These are phyloP conservation scores for Alosa alosa DNA, from an alignment of 2,113 vertebrate species.

Conservation along the genomic window DNA sequence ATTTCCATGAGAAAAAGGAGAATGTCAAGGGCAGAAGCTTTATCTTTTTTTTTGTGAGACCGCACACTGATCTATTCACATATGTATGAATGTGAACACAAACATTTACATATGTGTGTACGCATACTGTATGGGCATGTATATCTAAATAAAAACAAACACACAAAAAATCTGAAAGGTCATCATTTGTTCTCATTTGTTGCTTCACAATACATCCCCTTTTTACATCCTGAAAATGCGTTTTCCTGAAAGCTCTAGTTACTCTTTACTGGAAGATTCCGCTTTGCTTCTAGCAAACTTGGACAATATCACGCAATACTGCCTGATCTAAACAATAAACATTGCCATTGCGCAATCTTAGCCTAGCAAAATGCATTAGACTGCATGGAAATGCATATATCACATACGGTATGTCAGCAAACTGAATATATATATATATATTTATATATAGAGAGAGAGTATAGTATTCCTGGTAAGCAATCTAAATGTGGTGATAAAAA, in stretches of 20 bases:
- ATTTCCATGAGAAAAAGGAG: neutral
- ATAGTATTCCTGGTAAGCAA: neutral
- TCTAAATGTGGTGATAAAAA: neutral
- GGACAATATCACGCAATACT: neutral
- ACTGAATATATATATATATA: neutral
- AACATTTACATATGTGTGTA: neutral
- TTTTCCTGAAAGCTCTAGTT: neutral
- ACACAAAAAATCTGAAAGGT: neutral
- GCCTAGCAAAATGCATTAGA: neutral
- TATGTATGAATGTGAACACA: neutral
- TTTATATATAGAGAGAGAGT: no score
- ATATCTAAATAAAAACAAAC: no score
- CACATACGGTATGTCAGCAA: neutral
- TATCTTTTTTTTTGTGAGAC: neutral
- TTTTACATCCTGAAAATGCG: slow-evolving; percentile 6
- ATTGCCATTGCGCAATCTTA: neutral
- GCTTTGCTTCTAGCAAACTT: slow-evolving; percentile 4
- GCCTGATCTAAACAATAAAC: neutral
- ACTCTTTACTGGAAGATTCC: slow-evolving; percentile 8
- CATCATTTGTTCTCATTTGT: neutral
- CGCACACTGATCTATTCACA: neutral
- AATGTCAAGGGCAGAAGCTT: slow-evolving; percentile 1
- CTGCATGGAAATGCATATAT: neutral
- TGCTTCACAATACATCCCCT: neutral
- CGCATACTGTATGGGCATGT: neutral